Conservation (phyloP, 2,888 invertebrate species). For the Hyposoter dolosus region DNA sequence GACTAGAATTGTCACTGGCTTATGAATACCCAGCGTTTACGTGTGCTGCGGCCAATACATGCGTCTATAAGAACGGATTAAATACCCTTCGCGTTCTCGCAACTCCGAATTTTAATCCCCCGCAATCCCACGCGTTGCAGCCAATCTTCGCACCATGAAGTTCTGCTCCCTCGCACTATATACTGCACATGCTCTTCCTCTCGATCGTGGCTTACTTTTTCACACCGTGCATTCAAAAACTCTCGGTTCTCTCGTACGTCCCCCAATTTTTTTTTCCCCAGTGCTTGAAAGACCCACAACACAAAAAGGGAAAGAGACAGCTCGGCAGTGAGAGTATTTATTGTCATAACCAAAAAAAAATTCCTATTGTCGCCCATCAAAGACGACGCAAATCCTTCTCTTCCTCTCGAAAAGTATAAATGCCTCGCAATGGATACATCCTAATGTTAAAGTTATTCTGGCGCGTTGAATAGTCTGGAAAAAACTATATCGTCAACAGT, state of each 20-base stretch:
- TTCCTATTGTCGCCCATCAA: slow-evolving; percentile 66
- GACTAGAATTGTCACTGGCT: slow-evolving; percentile 46
- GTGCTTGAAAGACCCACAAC: slow-evolving; percentile 59
- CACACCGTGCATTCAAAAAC: slow-evolving; percentile 37
- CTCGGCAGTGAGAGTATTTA: slow-evolving; percentile 10
- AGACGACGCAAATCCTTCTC: slow-evolving; percentile 60
- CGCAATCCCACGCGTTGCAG: slow-evolving; percentile 66
- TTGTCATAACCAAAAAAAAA: slow-evolving; percentile 48
- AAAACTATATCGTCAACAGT: slow-evolving; percentile 44
- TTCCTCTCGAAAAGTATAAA: slow-evolving; percentile 57
- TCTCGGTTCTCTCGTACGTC: slow-evolving; percentile 45
- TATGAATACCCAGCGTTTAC: slow-evolving; percentile 23
- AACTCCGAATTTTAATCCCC: slow-evolving; percentile 64
- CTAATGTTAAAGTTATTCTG: slow-evolving; percentile 44
- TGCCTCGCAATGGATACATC: slow-evolving; percentile 47
- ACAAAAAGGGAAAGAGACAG: slow-evolving; percentile 27
- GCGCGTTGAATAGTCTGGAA: slow-evolving; percentile 28
- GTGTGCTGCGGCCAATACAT: slow-evolving; percentile 46
- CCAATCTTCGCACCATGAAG: slow-evolving; percentile 49
- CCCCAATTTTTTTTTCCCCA: slow-evolving; percentile 49
- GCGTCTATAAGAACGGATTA: slow-evolving; percentile 54
- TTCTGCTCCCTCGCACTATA: slow-evolving; percentile 21
- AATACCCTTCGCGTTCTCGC: slow-evolving; percentile 60
- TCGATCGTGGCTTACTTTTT: slow-evolving; percentile 44
- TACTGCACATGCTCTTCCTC: slow-evolving; percentile 24